These are phyloP conservation scores for Nycteola revayana DNA, from an alignment of 2,888 invertebrate genomes.

Conservation along the genomic window DNA sequence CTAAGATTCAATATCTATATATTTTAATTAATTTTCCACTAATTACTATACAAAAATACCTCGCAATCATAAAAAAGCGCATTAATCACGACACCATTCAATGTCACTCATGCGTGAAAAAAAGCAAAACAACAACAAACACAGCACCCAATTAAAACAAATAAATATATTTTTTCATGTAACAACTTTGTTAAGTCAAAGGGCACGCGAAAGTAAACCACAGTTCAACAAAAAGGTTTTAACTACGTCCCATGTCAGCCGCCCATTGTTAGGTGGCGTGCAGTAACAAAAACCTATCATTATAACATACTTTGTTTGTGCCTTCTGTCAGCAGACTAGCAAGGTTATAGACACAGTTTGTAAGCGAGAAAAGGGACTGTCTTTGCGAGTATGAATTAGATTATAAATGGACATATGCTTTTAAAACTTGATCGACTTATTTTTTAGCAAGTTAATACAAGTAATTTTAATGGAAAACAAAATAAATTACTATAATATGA, in stretches of 20 bases:
- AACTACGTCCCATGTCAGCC: conserved; percentile 29
- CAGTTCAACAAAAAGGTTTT: conserved; percentile 24
- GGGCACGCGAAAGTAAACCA: conserved; percentile 16
- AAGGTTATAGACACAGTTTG: not conserved
- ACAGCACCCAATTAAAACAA: conserved; percentile 33
- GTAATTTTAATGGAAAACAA: no score
- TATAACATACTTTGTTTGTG: conserved; percentile 28
- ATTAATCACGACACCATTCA: no score
- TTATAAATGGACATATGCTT: no score
- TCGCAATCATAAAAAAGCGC: no score
- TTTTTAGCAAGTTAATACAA: no score
- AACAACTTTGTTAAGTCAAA: conserved; percentile 23
- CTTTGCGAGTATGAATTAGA: no score
- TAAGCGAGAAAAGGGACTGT: no score
- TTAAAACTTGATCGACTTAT: no score
- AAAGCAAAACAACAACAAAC: conserved; percentile 30
- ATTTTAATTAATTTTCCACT: no score
- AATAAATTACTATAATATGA: no score
- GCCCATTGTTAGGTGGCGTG: conserved; percentile 17
- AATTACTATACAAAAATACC: no score
- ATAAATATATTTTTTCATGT: conserved; percentile 20
- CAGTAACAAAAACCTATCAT: conserved; percentile 30
- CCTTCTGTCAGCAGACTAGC: conserved; percentile 18
- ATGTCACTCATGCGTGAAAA: conserved; percentile 21
- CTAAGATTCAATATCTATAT: no score